Conservation (phyloP, 2,113 vertebrate genomes). For the Rhynchomys soricoides region DNA sequence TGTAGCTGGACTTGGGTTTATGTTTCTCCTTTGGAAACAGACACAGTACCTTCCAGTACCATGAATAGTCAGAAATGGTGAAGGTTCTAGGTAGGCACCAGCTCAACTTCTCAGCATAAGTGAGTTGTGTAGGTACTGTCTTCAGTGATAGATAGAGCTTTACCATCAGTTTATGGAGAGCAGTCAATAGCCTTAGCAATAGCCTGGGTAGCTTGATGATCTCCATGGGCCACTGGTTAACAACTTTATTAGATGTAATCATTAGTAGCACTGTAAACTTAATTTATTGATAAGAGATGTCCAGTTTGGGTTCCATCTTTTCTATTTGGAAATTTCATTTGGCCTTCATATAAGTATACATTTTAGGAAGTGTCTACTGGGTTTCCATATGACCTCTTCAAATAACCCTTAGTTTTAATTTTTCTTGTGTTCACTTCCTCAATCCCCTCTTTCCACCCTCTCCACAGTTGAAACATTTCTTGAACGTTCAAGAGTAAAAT, state of each 20-base stretch:
- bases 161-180: not conserved
- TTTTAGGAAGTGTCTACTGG: not conserved
- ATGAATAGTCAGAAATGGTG: not conserved
- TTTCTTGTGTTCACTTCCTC: not conserved
- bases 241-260: not conserved
- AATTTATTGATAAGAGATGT: not conserved
- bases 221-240: not conserved
- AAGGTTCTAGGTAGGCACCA: not conserved
- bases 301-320: not conserved
- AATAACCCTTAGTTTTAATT: not conserved
- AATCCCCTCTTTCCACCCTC: no score
- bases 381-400: not conserved
- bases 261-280: not conserved
- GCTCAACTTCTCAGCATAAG: not conserved
- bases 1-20: no score
- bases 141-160: not conserved
- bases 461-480: not conserved
- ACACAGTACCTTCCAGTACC: not conserved
- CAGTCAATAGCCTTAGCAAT: not conserved
- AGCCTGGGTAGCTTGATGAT: not conserved
- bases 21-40: not conserved
- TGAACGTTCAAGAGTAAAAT: constrained; percentile 1
- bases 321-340: not conserved
- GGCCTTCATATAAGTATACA: not conserved
- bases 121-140: not conserved